These are phyloP conservation scores for Falco concolor DNA, from an alignment of 2,797 vertebrate genomes.

Conservation along the genomic window DNA sequence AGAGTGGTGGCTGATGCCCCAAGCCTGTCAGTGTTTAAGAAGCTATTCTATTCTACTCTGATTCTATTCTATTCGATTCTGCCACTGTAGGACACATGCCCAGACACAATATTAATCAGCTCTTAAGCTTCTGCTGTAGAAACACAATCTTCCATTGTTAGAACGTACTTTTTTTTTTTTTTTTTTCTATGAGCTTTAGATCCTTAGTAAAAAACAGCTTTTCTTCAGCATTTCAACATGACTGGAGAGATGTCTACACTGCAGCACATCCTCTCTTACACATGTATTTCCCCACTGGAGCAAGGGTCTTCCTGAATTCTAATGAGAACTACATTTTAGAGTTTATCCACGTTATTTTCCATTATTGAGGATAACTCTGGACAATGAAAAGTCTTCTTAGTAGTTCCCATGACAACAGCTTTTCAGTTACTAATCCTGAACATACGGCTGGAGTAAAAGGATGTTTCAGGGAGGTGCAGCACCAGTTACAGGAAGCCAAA, in stretches of 20 bases:
- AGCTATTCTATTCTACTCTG: too few species aligned
- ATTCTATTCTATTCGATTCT: too few species aligned
- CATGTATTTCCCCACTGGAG: neutral
- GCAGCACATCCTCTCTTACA: neutral
- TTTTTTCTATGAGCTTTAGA: neutral
- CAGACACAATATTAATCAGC: neutral
- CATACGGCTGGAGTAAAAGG: neutral
- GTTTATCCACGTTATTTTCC: neutral
- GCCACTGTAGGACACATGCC: neutral
- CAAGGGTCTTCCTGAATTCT: neutral
- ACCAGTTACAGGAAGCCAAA: neutral
- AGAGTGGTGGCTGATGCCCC: too few species aligned
- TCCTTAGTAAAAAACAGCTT: neutral
- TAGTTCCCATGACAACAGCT: neutral
- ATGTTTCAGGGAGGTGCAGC: neutral
- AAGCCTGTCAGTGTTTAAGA: too few species aligned
- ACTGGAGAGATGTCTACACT: neutral
- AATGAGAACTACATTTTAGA: neutral
- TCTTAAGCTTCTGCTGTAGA: neutral
- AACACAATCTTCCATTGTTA: neutral
- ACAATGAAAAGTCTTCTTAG: neutral
- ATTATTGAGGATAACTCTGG: neutral
- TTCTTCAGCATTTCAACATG: neutral
- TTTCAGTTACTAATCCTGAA: neutral
- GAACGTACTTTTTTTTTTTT: neutral